Base-by-base conservation (phyloP, 1,140 invertebrate genomes). In the Pseudomyrmex concolor region DNA sequence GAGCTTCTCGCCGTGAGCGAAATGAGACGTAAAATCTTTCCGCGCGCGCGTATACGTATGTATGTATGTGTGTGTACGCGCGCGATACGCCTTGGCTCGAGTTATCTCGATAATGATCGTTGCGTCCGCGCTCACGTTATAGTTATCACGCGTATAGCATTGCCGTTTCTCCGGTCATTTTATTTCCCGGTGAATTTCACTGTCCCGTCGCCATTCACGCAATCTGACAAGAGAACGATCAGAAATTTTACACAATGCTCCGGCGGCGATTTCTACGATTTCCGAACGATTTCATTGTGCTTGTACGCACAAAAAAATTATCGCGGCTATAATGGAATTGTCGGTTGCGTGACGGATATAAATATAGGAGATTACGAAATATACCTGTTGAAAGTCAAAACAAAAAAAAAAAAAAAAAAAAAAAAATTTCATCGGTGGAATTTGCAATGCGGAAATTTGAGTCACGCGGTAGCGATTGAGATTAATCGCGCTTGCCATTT, bases 1-100 rank as follows among this genome's bases (percentile, higher is more conserved):
- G 67, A 48, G 48, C 64, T 15, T 15, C 43, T 15, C 9, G 54
- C 43, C 43, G n/a, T 22, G 48, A 57, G 43, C 54, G 85, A 83
- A 87, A 84, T 59, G 73, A 84, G 64, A 71, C 82, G 78, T 77
- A 54, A 84, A 87, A 88, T 87, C 10, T 7, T 12, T 1, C 10
- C 50, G 50, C 57, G 67, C 43, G 19, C 51, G 19, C 34, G 34
- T 34, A 34, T 34, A 34, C 5, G 5, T 34, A 7, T 34, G 34
- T 34, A 7, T 34, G 5, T 34, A 7, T 7, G 34, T 34, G 34
- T 34, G 34, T 34, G 5, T 34, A 34, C 0, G 5, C n/a, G 13
- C 48, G 73, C 43, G 67, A 59, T 63, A 64, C 48, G 48, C 55
- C 59, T 82, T 78, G 62, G 62, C 62, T 83, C 73, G 19, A 43